Conservation (phyloP, 1,140 invertebrate species). For the Brachionus manjavacas region DNA sequence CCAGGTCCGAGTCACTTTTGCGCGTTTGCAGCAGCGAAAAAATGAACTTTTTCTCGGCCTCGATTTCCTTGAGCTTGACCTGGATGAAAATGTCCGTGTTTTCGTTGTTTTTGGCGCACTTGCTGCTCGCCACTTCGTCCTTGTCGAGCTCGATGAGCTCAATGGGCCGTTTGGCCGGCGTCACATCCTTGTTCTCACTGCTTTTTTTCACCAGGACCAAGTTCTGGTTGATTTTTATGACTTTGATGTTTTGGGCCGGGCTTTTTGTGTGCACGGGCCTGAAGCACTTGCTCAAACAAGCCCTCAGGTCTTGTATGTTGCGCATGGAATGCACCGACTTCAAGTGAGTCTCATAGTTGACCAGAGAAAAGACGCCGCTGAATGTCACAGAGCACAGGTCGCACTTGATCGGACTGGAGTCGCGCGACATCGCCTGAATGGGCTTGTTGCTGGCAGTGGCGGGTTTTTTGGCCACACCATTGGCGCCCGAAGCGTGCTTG, state of each 20-base stretch:
- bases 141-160: background rate
- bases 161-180: background rate
- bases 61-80: background rate
- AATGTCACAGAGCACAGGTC: background rate
- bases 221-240: constrained; percentile 25
- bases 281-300: constrained; percentile 6
- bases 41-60: constrained; percentile 16
- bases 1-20: background rate
- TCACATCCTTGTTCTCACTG: background rate
- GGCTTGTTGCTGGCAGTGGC: background rate
- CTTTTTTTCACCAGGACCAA: background rate
- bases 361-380: background rate
- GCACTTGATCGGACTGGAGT: background rate
- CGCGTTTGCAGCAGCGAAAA: background rate
- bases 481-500: background rate
- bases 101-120: background rate
- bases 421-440: background rate
- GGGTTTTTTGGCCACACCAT: background rate
- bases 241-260: background rate
- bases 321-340: background rate
- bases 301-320: background rate
- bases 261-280: background rate
- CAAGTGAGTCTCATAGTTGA: constrained; percentile 5
- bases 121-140: background rate
- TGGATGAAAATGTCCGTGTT: background rate